Conservation (phyloP, 2,113 vertebrate species). For the Riparia riparia region DNA sequence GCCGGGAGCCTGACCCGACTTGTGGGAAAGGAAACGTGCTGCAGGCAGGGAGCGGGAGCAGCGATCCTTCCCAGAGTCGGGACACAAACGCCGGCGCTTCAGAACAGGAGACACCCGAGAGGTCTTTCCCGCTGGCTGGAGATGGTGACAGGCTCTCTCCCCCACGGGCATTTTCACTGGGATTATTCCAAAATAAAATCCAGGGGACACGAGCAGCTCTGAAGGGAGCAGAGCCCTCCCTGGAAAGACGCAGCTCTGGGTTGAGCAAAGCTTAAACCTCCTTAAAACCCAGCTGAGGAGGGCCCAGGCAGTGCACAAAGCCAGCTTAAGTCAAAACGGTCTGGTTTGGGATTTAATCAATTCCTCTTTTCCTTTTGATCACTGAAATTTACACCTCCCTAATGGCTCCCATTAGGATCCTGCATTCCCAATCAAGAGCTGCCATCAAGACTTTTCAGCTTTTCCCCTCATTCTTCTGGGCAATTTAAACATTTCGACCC, state of each 20-base stretch:
- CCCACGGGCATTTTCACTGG: neutral
- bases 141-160: neutral
- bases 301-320: neutral
- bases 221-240: neutral
- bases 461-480: neutral
- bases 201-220: neutral
- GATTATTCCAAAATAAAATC: neutral
- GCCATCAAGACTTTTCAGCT: neutral
- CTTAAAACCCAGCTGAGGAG: neutral
- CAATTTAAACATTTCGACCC: neutral
- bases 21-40: rapidly evolving
- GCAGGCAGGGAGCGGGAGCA: neutral
- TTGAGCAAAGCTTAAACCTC: rapidly evolving
- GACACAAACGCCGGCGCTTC: rapidly evolving
- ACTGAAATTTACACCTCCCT: neutral
- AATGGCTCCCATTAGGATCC: neutral
- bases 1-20: neutral
- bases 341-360: neutral
- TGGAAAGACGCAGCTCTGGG: neutral
- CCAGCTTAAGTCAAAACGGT: neutral
- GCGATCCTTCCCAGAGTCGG: rapidly evolving
- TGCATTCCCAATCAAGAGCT: neutral
- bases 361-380: neutral
- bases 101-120: neutral
- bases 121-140: neutral